Base-by-base conservation (phyloP, 2,888 invertebrate species). In the Cantharis flavilabris region DNA sequence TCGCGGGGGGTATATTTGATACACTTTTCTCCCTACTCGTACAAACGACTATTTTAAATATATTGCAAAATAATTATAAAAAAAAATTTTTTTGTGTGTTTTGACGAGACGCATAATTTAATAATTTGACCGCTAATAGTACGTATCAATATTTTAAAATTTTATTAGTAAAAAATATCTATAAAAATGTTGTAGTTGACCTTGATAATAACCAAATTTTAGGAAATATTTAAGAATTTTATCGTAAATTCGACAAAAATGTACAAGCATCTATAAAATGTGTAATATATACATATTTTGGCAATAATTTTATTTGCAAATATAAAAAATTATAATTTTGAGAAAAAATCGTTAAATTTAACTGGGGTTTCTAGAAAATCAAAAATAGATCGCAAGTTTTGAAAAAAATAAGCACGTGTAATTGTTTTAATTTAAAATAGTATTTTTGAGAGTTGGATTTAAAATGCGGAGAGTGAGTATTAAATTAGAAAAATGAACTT, bases 401-500 rank as follows among this genome's bases (percentile, higher is more conserved):
- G 7, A 49, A 49, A 26, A 49, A 49, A n/a, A n/a, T 7, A n/a
- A 13, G 49, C 49, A 49, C 49, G 49, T 2, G 49, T 9, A 49
- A 49, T 49, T 49, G n/a, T 49, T n/a, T n/a, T 7, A n/a, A n/a
- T 49, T n/a, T 49, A 49, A 49, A 49, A 49, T 49, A 7, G 49
- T 49, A n/a, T 49, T 49, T 49, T 49, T 49, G 49, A 49, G n/a
- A n/a, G 49, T 49, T 49, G n/a, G n/a, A n/a, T n/a, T n/a, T 7
- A 1, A 2, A 49, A n/a, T n/a, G n/a, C n/a, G 7, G n/a, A n/a
- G 13, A 49, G 49, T 49, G 5, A n/a, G 49, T 9, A 49, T 49
- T 49, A 49, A 49, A 49, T 33, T 33, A 33, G 4, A 69, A 65
- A 71, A 76, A 78, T 78, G 72, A 63, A 65, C 33, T 77, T 62